A percentile compares a stretch with the other conserved stretches of the same genome.
These are phyloP conservation scores for Formica aserva DNA, from an alignment of 2,888 invertebrate species.

Conservation along the genomic window DNA sequence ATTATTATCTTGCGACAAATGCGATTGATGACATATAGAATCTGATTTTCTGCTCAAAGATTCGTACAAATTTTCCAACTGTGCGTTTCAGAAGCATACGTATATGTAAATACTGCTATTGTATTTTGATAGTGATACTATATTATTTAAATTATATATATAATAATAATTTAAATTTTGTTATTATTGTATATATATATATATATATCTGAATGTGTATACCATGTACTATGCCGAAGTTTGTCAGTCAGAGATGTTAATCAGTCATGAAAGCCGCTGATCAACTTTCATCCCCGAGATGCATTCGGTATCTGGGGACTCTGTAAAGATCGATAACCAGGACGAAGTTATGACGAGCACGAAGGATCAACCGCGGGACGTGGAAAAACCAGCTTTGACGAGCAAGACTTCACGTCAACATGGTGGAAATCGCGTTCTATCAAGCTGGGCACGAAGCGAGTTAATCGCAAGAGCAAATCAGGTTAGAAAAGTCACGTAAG, in stretches of 20 bases:
- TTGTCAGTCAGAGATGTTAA: background rate
- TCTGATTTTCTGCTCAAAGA: background rate
- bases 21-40: background rate
- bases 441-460: conserved; percentile 22
- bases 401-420: conserved; percentile 31
- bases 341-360: background rate
- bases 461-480: conserved; percentile 56
- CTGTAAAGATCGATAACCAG: conserved; percentile 17
- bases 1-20: conserved; percentile 1
- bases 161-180: background rate
- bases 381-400: conserved; percentile 8
- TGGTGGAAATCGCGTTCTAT: conserved; percentile 28
- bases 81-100: background rate
- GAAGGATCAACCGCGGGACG: background rate
- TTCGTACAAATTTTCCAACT: background rate
- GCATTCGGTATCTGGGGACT: conserved; percentile 33
- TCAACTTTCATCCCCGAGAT: conserved; percentile 4
- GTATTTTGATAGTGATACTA: background rate
- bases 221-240: background rate
- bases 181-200: too few relatives aligned
- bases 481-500: conserved; percentile 65
- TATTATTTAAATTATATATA: background rate
- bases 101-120: background rate
- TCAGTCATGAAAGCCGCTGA: background rate
- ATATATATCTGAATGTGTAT: background rate